A percentile compares a stretch with the other conserved stretches of the same genome.
Evolutionary conservation across 1,140 invertebrate species (phyloP).

Genomic region (Phocides pigmalion): DNA sequence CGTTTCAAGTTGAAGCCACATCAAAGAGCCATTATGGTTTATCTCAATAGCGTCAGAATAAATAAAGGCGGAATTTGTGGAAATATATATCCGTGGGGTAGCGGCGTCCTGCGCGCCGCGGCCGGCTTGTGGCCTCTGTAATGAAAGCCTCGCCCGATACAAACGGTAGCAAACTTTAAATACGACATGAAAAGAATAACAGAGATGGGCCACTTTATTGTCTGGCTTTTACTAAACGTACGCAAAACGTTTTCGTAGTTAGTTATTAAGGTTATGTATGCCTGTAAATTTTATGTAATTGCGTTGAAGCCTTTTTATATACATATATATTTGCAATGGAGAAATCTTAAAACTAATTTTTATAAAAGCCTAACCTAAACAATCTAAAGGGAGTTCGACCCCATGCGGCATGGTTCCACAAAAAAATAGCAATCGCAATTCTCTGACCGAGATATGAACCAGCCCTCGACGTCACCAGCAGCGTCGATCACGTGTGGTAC

Average conservation of each 20-base stretch:
- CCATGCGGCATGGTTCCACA: too few species aligned
- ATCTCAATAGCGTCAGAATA: conserved; percentile 77
- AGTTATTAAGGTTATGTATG: background rate
- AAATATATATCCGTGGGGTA: conserved; percentile 76
- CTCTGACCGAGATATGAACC: too few species aligned
- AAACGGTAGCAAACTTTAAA: conserved; percentile 61
- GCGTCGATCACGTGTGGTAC: too few species aligned
- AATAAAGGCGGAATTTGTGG: conserved; percentile 74
- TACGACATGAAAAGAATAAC: conserved; percentile 61
- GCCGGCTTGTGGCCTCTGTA: conserved; percentile 62
- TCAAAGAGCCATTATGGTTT: conserved; percentile 79
- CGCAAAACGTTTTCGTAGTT: background rate
- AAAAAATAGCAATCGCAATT: too few species aligned
- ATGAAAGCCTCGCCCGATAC: conserved; percentile 64
- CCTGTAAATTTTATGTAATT: too few species aligned
- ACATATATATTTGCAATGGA: too few species aligned
- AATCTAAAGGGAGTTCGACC: too few species aligned
- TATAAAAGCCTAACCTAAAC: too few species aligned
- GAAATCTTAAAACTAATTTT: too few species aligned
- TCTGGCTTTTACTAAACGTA: background rate
- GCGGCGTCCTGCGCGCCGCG: conserved; percentile 48
- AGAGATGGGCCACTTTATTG: conserved; percentile 23
- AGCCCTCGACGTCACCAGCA: too few species aligned
- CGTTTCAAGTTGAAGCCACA: conserved; percentile 63
- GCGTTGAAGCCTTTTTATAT: too few species aligned